Conservation (phyloP, 2,113 vertebrate genomes). For the Amphilophus citrinellus region DNA sequence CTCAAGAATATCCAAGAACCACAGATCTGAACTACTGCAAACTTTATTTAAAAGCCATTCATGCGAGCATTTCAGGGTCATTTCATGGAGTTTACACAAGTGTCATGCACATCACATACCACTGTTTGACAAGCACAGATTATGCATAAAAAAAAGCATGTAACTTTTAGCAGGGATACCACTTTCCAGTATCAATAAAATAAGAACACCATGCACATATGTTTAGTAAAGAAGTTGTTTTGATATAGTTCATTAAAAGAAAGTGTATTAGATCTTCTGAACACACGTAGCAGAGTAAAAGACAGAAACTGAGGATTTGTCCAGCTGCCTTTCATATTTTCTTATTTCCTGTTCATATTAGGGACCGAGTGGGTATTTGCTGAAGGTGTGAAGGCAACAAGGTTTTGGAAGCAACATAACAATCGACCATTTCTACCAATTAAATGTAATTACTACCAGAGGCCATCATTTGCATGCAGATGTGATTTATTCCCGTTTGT, state of each 20-base stretch:
- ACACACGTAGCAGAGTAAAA: background rate
- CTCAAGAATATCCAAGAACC: background rate
- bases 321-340: background rate
- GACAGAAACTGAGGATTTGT: background rate
- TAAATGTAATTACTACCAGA: background rate
- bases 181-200: background rate
- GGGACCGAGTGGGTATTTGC: background rate
- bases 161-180: slow-evolving; percentile 24
- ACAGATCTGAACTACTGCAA: slow-evolving; percentile 31
- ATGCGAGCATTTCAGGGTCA: slow-evolving; percentile 28
- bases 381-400: slow-evolving; percentile 22
- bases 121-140: slow-evolving; percentile 29
- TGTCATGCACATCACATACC: background rate
- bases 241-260: background rate
- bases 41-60: slow-evolving; percentile 70
- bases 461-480: slow-evolving; percentile 1
- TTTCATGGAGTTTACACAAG: slow-evolving; percentile 8
- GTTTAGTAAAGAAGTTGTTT: background rate
- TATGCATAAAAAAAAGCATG: slow-evolving; percentile 30
- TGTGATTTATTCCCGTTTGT: slow-evolving; percentile 3
- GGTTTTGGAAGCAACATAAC: slow-evolving; percentile 23
- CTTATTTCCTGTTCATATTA: background rate
- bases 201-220: slow-evolving; percentile 20
- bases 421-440: slow-evolving; percentile 20
- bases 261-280: background rate